Evolutionary conservation across 1,140 invertebrate genomes (phyloP).

Genomic region (Anastrepha obliqua): DNA sequence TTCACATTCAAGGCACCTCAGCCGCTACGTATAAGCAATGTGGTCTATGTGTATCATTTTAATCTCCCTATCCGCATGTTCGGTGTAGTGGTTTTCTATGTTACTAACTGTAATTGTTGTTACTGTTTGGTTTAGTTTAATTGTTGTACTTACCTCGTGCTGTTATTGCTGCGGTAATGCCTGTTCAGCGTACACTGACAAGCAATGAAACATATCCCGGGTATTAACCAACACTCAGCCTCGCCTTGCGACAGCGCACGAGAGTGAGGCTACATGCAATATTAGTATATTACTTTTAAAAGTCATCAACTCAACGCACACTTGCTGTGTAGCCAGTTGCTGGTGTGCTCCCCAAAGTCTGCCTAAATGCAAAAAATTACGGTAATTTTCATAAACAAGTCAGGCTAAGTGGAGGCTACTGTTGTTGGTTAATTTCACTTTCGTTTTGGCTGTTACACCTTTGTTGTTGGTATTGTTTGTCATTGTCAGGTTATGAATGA

Average conservation of each 20-base stretch:
- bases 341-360: conserved; percentile 41
- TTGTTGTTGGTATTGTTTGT: conserved; percentile 1
- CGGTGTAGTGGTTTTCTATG: conserved; percentile 44
- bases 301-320: conserved; percentile 16
- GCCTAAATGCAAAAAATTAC: conserved; percentile 52
- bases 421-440: conserved; percentile 51
- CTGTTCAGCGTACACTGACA: neutral
- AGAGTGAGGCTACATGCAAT: neutral
- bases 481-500: conserved; percentile 30
- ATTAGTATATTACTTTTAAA: conserved; percentile 20
- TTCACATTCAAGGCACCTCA: no score
- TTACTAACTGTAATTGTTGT: conserved; percentile 35
- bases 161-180: no score
- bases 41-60: conserved; percentile 18
- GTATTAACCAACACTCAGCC: neutral
- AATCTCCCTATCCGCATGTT: conserved; percentile 29
- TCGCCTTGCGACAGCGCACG: neutral
- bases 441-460: neutral
- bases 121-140: conserved; percentile 28
- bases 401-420: conserved; percentile 21
- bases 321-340: neutral
- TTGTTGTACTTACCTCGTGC: neutral
- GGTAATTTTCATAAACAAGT: conserved; percentile 51
- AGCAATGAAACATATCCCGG: conserved; percentile 16
- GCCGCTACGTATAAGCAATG: no score